Percentiles rank a stretch among this genome's conserved stretches.
Conservation (phyloP, 2,113 vertebrate genomes). For the Anseranas semipalmata region DNA sequence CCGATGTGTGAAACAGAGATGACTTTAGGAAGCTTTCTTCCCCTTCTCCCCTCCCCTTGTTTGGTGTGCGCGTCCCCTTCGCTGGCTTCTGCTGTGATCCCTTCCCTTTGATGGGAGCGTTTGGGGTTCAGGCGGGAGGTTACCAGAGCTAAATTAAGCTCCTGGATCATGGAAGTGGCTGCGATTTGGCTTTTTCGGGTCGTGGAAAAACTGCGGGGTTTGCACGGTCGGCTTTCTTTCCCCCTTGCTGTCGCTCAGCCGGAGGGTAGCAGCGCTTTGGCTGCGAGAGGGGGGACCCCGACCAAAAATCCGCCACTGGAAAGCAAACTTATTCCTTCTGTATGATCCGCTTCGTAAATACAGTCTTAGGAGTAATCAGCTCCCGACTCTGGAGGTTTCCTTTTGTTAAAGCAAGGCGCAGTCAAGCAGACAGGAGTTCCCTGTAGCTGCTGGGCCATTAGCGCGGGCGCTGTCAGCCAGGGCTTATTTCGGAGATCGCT, state of each 20-base stretch:
- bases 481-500: slow-evolving; percentile 5
- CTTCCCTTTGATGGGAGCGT: neutral
- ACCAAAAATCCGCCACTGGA: neutral
- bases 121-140: neutral
- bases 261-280: neutral
- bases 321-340: slow-evolving; percentile 47
- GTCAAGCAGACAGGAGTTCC: slow-evolving; percentile 32
- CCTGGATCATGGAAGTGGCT: neutral
- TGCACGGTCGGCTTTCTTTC: neutral
- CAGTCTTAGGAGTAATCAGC: slow-evolving; percentile 42
- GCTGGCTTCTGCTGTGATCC: neutral
- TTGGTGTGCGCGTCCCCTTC: neutral
- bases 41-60: neutral
- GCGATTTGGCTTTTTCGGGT: neutral
- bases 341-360: slow-evolving; percentile 50
- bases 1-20: neutral
- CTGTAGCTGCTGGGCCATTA: slow-evolving; percentile 31
- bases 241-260: neutral
- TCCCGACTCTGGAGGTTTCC: slow-evolving; percentile 50
- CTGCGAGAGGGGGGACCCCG: neutral
- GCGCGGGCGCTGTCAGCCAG: slow-evolving; percentile 11
- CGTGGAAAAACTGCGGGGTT: neutral
- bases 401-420: slow-evolving; percentile 71
- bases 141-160: neutral
- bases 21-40: neutral